Evolutionary conservation across 2,888 invertebrate species (phyloP).

Genomic region (Trachelus iudaicus): DNA sequence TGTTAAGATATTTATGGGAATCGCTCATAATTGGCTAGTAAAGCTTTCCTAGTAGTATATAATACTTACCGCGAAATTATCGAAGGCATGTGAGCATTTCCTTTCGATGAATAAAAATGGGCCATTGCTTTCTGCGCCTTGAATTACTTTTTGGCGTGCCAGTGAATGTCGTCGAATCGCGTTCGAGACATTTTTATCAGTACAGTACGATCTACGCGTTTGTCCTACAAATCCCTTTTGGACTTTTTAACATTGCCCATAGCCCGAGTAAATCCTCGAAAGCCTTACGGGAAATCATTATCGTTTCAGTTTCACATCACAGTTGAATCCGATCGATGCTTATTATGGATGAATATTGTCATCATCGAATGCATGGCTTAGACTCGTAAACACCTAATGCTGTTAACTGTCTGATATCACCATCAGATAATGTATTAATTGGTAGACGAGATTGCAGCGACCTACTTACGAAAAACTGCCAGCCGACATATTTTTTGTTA

Average conservation of each 20-base stretch:
- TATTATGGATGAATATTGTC: background rate
- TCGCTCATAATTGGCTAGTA: background rate
- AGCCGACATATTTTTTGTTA: background rate
- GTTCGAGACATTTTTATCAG: background rate
- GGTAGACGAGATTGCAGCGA: constrained; percentile 17
- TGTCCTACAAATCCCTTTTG: background rate
- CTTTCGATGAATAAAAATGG: background rate
- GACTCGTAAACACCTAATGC: constrained; percentile 25
- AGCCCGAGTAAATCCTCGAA: background rate
- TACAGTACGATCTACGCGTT: background rate
- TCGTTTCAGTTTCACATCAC: background rate
- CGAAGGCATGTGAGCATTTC: background rate
- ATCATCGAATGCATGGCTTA: constrained; percentile 28
- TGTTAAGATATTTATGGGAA: background rate
- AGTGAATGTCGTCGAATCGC: background rate
- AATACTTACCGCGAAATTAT: background rate
- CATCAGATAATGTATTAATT: constrained; percentile 19
- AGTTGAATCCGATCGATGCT: background rate
- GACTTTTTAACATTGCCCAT: background rate
- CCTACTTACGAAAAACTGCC: constrained; percentile 22
- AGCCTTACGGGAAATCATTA: background rate
- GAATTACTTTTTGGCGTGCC: constrained; percentile 37
- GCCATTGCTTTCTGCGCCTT: constrained; percentile 9
- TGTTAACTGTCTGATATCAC: constrained; percentile 29
- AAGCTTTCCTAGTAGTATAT: background rate